These are phyloP conservation scores for Cryptoblepharus egeriae DNA, from an alignment of 2,797 vertebrate species.

Conservation along the genomic window DNA sequence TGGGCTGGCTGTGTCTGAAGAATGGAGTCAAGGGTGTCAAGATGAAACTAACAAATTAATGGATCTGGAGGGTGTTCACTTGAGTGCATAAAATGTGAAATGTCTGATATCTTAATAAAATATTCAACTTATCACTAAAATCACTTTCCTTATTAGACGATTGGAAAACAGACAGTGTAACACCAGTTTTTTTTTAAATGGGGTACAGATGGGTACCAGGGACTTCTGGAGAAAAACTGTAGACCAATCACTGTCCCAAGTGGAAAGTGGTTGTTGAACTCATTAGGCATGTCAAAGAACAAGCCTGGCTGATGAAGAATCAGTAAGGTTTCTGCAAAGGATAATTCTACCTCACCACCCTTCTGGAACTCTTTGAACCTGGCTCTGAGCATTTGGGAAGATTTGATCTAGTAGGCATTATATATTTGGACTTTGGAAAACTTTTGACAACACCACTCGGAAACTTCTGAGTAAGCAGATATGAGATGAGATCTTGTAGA, in stretches of 20 bases:
- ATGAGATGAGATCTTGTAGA: neutral
- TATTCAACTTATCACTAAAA: neutral
- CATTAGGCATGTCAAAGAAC: neutral
- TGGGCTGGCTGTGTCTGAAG: no score
- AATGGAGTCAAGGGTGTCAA: neutral
- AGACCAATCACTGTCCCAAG: neutral
- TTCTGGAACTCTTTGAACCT: neutral
- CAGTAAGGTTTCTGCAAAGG: neutral
- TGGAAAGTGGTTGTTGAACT: neutral
- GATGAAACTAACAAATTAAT: neutral
- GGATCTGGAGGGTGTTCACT: no score
- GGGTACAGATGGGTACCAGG: neutral
- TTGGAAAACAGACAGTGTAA: neutral
- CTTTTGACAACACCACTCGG: neutral
- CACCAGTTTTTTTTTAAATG: neutral
- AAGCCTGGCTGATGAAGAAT: neutral
- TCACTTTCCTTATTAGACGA: neutral
- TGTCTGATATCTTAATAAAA: slow-evolving; percentile 13
- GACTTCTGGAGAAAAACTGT: neutral
- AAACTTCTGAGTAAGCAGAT: neutral
- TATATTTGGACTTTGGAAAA: neutral
- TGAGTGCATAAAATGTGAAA: neutral
- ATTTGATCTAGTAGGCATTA: neutral
- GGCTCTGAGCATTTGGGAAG: neutral
- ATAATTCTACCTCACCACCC: neutral